These are phyloP conservation scores for Ancistrus triradiatus DNA, from an alignment of 2,113 vertebrate genomes.

Conservation along the genomic window DNA sequence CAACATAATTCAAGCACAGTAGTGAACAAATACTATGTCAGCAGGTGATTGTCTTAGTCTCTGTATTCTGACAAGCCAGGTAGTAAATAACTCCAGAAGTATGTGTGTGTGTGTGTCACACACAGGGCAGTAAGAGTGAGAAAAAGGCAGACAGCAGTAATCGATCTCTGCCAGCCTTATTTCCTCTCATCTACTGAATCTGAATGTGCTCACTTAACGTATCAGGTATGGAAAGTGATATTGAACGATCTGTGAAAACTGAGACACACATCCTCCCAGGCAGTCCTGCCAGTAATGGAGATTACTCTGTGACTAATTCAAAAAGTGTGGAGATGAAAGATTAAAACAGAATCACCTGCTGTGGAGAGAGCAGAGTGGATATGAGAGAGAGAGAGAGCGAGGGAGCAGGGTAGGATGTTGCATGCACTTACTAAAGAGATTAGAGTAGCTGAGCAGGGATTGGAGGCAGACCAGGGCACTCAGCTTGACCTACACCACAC, in stretches of 20 bases:
- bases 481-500: constrained; percentile 14
- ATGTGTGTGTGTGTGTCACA: neutral
- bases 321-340: constrained; percentile 30
- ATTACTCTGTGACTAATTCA: constrained; percentile 40
- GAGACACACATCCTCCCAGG: constrained; percentile 24
- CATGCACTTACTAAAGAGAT: constrained; percentile 38
- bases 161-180: constrained; percentile 54
- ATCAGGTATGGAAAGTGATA: constrained; percentile 44
- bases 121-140: neutral
- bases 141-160: constrained; percentile 51
- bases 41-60: neutral
- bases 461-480: constrained; percentile 12
- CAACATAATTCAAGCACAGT: neutral
- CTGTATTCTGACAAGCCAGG: neutral
- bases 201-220: constrained; percentile 40
- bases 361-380: neutral
- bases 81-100: too few species aligned
- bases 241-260: constrained; percentile 37
- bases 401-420: constrained; percentile 7
- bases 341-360: constrained; percentile 33
- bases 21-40: neutral
- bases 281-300: constrained; percentile 42
- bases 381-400: constrained; percentile 6
- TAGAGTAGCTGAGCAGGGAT: constrained; percentile 25
- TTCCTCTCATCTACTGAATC: constrained; percentile 34